These are phyloP conservation scores for Arnoldichthys spilopterus DNA, from an alignment of 2,797 vertebrate genomes.

Conservation along the genomic window DNA sequence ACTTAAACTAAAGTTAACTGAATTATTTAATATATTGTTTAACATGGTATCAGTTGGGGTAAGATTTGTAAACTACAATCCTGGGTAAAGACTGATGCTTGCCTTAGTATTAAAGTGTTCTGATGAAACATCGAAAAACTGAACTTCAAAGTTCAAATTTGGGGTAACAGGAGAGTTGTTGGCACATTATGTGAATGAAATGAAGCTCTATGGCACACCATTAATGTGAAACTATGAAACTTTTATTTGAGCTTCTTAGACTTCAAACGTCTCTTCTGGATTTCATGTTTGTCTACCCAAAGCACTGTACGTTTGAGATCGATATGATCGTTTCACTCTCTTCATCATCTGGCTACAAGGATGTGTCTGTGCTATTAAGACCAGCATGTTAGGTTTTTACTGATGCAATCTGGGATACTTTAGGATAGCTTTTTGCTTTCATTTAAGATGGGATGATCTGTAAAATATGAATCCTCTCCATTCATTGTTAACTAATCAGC, in stretches of 20 bases:
- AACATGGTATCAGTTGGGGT: background rate
- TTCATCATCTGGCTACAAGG: background rate
- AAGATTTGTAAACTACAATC: background rate
- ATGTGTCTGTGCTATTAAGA: background rate
- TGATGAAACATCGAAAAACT: constrained; percentile 11
- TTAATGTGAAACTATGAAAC: constrained; percentile 1
- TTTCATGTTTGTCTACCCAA: background rate
- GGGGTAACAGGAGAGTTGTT: constrained; percentile 2
- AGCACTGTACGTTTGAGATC: background rate
- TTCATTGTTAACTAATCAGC: background rate
- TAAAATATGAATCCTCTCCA: background rate
- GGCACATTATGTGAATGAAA: background rate
- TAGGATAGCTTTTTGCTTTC: background rate
- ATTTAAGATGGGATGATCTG: background rate
- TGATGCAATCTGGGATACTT: background rate
- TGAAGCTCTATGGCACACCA: background rate
- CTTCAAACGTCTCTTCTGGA: constrained; percentile 1
- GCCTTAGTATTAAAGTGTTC: background rate
- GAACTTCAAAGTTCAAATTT: background rate
- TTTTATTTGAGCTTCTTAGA: constrained; percentile 6
- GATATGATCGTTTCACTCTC: background rate
- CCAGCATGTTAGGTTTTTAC: background rate
- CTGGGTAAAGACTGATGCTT: background rate
- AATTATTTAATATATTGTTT: background rate
- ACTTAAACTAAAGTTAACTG: background rate